Conservation (phyloP, 2,113 vertebrate genomes). For the Reinhardtius hippoglossoides region DNA sequence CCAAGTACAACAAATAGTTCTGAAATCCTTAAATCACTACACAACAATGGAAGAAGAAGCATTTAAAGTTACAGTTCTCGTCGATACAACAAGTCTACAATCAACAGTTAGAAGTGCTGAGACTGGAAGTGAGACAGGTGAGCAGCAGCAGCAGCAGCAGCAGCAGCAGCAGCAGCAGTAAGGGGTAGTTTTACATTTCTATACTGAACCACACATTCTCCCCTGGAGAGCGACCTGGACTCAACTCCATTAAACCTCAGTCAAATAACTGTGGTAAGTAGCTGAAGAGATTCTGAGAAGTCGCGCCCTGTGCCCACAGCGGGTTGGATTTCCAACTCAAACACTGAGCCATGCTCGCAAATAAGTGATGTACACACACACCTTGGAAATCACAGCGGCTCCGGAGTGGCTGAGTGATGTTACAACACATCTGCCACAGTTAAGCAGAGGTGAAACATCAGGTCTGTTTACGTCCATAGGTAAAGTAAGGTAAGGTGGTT, state of each 20-base stretch:
- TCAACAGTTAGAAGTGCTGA: constrained; percentile 54
- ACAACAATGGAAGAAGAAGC: constrained; percentile 53
- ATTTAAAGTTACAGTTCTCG: constrained; percentile 62
- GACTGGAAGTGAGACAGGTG: constrained; percentile 41
- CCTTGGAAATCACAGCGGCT: constrained; percentile 31
- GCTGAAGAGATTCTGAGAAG: constrained; percentile 39
- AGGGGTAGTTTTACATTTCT: constrained; percentile 10
- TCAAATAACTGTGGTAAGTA: constrained; percentile 31
- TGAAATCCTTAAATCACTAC: constrained; percentile 59
- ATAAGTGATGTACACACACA: constrained; percentile 43
- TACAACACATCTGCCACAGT: constrained; percentile 9
- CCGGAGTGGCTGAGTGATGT: constrained; percentile 7
- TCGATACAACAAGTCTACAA: constrained; percentile 53
- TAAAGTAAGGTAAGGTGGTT: neutral
- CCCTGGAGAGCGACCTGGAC: constrained; percentile 12
- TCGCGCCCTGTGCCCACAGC: constrained; percentile 18
- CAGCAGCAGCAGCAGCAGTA: constrained; percentile 52
- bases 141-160: constrained; percentile 71
- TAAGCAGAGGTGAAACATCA: constrained; percentile 20
- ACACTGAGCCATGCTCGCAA: constrained; percentile 29
- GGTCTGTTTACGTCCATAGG: constrained; percentile 25
- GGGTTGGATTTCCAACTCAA: constrained; percentile 20
- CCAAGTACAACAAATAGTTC: constrained; percentile 49
- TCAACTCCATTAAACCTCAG: constrained; percentile 51
- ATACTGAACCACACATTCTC: constrained; percentile 22